A percentile compares a stretch with the other conserved stretches of the same genome.
phyloP scores from a whole-genome alignment of 2,888 invertebrate species.

The Pimpla rufipes region DNA sequence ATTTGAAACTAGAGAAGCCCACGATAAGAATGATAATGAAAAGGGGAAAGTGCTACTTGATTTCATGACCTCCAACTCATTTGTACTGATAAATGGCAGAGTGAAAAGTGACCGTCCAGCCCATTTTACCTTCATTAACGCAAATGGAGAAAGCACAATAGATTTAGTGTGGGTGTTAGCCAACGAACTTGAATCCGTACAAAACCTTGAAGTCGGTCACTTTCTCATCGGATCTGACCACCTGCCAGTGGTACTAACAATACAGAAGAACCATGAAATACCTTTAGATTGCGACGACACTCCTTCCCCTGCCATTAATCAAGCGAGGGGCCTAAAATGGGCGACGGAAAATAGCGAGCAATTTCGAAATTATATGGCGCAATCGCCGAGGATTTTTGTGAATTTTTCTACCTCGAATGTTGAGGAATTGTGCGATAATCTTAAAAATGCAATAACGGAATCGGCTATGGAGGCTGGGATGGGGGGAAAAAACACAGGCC shows the following conservation, averaged over 20 bases:
- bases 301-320: background rate
- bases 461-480: background rate
- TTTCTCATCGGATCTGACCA: constrained; percentile 40
- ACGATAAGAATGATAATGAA: constrained; percentile 1
- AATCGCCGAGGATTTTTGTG: background rate
- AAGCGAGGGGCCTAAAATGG: background rate
- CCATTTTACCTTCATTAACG: constrained; percentile 27
- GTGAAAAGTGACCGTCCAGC: constrained; percentile 28
- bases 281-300: background rate
- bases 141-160: constrained; percentile 15
- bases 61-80: constrained; percentile 22
- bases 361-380: background rate
- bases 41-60: constrained; percentile 9
- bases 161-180: constrained; percentile 39
- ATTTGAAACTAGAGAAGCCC: constrained; percentile 17
- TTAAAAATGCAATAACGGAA: constrained; percentile 9
- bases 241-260: constrained; percentile 20
- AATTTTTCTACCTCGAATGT: background rate
- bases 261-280: background rate
- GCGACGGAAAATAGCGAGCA: background rate
- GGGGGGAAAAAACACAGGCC: background rate
- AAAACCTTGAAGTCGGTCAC: background rate
- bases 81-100: constrained; percentile 39
- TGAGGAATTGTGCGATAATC: background rate
- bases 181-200: background rate